phyloP scores from a whole-genome alignment of 2,888 invertebrate genomes.

The Entomobrya multifasciata region DNA sequence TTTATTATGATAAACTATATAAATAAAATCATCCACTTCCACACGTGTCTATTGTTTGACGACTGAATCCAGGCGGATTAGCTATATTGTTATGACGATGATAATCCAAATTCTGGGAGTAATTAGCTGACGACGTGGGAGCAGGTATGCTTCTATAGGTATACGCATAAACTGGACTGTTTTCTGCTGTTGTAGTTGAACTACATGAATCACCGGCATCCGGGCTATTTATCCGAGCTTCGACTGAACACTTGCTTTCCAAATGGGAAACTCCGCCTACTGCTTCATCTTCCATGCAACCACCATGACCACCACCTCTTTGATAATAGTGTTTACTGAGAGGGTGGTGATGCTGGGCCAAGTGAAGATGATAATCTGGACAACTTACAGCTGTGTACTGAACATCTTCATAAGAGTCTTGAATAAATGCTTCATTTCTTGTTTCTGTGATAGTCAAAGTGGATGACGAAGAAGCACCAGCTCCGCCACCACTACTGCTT shows the following conservation, averaged over 20 bases:
- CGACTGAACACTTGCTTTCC: constrained; percentile 33
- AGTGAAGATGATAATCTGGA: constrained; percentile 51
- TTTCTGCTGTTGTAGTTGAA: constrained; percentile 8
- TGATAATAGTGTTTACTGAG: constrained; percentile 27
- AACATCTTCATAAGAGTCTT: constrained; percentile 52
- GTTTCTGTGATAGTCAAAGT: constrained; percentile 22
- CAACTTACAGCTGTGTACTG: constrained; percentile 55
- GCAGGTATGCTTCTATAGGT: constrained; percentile 29
- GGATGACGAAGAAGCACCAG: constrained; percentile 12
- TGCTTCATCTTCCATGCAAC: background rate
- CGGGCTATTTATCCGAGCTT: constrained; percentile 23
- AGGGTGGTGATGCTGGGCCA: constrained; percentile 9
- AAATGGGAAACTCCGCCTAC: background rate
- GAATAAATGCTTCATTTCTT: constrained; percentile 58
- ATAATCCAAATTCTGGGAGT: constrained; percentile 31
- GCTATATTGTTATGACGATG: constrained; percentile 41
- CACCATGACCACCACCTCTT: background rate
- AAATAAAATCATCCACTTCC: constrained; percentile 47
- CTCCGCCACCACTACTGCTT: constrained; percentile 31
- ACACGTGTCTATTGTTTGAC: constrained; percentile 63
- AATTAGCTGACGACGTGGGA: background rate
- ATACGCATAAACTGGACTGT: constrained; percentile 33
- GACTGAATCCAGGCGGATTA: constrained; percentile 48
- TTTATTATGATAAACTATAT: constrained; percentile 1
- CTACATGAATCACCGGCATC: constrained; percentile 9